phyloP scores from a whole-genome alignment of 2,113 vertebrate species.

The Chascanopsetta lugubris region DNA sequence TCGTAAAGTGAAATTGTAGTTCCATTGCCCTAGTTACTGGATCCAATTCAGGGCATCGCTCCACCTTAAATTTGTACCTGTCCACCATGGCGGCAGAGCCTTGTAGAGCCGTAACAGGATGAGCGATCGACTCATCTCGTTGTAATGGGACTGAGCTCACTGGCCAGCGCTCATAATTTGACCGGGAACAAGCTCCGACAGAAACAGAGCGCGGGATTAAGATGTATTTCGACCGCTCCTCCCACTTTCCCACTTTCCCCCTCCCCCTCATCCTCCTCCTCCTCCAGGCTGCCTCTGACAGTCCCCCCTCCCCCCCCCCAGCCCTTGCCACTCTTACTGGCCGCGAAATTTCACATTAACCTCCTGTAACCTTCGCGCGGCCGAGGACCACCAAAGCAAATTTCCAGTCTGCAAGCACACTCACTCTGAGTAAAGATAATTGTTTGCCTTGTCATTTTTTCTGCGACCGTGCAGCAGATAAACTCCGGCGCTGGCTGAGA shows the following conservation, averaged over 20 bases:
- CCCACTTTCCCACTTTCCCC: slow-evolving; percentile 54
- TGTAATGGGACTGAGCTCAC: slow-evolving; percentile 74
- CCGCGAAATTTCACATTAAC: slow-evolving; percentile 77
- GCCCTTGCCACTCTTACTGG: slow-evolving; percentile 49
- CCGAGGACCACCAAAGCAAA: slow-evolving; percentile 57
- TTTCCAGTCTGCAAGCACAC: slow-evolving; percentile 53
- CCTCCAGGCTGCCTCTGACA: slow-evolving; percentile 3
- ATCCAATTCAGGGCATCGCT: slow-evolving; percentile 73
- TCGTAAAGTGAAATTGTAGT: slow-evolving; percentile 65
- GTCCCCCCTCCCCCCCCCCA: background rate
- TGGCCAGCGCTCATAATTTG: slow-evolving; percentile 77
- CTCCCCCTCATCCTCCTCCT: slow-evolving; percentile 46
- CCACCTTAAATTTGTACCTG: slow-evolving; percentile 77
- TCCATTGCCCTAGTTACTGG: slow-evolving; percentile 73
- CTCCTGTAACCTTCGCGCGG: slow-evolving; percentile 54
- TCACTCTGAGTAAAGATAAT: slow-evolving; percentile 63
- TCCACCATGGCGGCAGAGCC: slow-evolving; percentile 50
- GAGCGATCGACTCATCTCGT: slow-evolving; percentile 78
- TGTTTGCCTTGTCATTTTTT: slow-evolving; percentile 72
- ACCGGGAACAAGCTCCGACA: slow-evolving; percentile 79
- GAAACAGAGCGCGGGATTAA: slow-evolving; percentile 79
- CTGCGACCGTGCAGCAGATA: slow-evolving; percentile 56
- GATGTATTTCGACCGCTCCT: slow-evolving; percentile 73
- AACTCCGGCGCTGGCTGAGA: slow-evolving; percentile 56
- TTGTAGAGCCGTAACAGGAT: slow-evolving; percentile 70